A percentile compares a stretch with the other conserved stretches of the same genome.
phyloP scores from a whole-genome alignment of 1,140 invertebrate genomes.

The Coboldia fuscipes region DNA sequence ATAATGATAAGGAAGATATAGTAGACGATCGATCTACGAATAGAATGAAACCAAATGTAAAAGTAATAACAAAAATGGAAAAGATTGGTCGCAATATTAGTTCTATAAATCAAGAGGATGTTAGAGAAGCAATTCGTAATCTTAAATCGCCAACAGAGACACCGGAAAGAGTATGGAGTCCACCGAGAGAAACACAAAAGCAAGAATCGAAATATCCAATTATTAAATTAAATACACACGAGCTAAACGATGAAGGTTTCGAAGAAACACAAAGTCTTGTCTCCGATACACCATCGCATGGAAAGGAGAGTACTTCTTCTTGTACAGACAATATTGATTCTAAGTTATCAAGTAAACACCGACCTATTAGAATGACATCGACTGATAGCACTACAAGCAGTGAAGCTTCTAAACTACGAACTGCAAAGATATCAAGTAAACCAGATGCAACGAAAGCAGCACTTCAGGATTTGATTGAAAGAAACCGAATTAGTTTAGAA shows the following conservation, averaged over 20 bases:
- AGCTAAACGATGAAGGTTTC: slow-evolving; percentile 70
- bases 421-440: slow-evolving; percentile 1
- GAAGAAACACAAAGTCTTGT: slow-evolving; percentile 65
- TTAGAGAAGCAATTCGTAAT: slow-evolving; percentile 34
- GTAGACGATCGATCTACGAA: too few species aligned
- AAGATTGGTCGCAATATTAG: slow-evolving; percentile 23
- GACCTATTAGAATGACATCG: slow-evolving; percentile 4
- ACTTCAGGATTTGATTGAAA: slow-evolving; percentile 3
- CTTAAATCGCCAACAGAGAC: slow-evolving; percentile 31
- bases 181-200: slow-evolving; percentile 18
- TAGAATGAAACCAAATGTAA: slow-evolving; percentile 5
- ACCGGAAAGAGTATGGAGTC: slow-evolving; percentile 28
- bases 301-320: slow-evolving; percentile 35
- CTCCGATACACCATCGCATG: slow-evolving; percentile 62
- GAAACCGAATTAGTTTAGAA: slow-evolving; percentile 6
- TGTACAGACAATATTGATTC: slow-evolving; percentile 42
- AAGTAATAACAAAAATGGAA: slow-evolving; percentile 10
- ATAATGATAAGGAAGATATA: slow-evolving; percentile 16
- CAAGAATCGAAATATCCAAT: slow-evolving; percentile 7
- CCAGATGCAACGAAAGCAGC: too few species aligned
- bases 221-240: slow-evolving; percentile 32
- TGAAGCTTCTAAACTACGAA: slow-evolving; percentile 1
- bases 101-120: slow-evolving; percentile 37
- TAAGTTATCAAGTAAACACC: slow-evolving; percentile 3
- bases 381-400: slow-evolving; percentile 9